phyloP scores from a whole-genome alignment of 2,797 vertebrate species.

The Bovichtus variegatus region DNA sequence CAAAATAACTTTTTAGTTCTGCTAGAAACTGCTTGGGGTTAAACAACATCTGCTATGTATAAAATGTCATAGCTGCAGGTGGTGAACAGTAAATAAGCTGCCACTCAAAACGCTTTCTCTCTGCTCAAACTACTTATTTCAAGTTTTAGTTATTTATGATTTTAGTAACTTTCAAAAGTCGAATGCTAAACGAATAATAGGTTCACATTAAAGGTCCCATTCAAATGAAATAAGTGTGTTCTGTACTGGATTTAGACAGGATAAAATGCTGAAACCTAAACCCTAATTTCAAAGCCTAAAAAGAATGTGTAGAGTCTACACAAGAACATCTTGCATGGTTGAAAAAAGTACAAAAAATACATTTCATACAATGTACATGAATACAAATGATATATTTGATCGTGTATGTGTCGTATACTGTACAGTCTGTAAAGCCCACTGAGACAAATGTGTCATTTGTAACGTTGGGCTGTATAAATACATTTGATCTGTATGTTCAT shows the following conservation, averaged over 20 bases:
- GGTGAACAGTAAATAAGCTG: background rate
- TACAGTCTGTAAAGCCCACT: no score
- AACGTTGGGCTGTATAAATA: no score
- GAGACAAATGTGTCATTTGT: no score
- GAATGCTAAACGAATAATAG: background rate
- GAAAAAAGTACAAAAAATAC: no score
- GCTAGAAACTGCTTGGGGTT: no score
- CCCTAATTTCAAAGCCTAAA: background rate
- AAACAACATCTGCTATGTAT: no score
- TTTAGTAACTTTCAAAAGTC: background rate
- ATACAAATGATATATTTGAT: background rate
- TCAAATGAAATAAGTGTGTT: background rate
- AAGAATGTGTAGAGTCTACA: no score
- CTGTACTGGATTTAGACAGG: no score
- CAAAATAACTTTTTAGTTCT: no score
- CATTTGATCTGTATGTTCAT: constrained; percentile 13
- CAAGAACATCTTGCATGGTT: no score
- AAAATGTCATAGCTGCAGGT: background rate
- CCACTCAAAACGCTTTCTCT: background rate
- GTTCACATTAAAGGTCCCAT: background rate
- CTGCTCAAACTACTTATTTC: background rate
- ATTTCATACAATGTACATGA: background rate
- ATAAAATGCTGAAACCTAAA: background rate
- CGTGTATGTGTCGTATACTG: no score
- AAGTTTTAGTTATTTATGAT: background rate